These are phyloP conservation scores for Porites divaricata DNA, from an alignment of 92 coral and sea anemone genomes.

Conservation along the genomic window DNA sequence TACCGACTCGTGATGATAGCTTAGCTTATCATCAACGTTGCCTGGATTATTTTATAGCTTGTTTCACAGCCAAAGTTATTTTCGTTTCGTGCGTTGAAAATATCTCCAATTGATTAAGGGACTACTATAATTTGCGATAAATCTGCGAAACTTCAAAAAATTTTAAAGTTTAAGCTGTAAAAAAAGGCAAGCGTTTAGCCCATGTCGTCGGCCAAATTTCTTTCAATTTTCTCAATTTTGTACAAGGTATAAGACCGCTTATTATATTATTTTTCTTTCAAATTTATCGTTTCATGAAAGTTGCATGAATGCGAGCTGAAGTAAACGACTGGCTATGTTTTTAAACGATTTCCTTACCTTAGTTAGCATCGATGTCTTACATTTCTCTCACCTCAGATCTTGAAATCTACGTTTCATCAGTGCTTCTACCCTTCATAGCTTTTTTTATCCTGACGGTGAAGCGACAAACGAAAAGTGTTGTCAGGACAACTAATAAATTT, in stretches of 20 bases:
- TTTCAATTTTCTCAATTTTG: neutral
- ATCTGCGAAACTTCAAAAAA: neutral
- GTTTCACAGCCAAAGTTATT: neutral
- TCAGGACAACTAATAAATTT: neutral
- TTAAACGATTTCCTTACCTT: neutral
- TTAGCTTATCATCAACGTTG: too few species aligned
- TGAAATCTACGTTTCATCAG: neutral
- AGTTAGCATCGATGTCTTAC: neutral
- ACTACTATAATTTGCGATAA: neutral
- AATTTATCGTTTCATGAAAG: neutral
- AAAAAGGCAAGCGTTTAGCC: neutral
- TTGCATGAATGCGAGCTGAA: neutral
- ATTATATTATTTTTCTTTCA: neutral
- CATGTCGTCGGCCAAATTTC: neutral
- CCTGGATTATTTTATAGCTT: neutral
- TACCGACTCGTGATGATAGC: too few species aligned
- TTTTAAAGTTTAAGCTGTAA: neutral
- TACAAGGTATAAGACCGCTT: neutral
- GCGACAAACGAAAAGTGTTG: neutral
- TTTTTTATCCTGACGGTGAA: neutral
- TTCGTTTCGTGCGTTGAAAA: neutral
- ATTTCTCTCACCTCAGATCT: neutral
- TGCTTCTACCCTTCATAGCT: neutral
- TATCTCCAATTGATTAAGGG: neutral
- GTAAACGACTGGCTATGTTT: neutral